Percentiles rank a stretch among this genome's conserved stretches.
Evolutionary conservation across 2,113 vertebrate species (phyloP).

Genomic region (Pygoscelis antarcticus): DNA sequence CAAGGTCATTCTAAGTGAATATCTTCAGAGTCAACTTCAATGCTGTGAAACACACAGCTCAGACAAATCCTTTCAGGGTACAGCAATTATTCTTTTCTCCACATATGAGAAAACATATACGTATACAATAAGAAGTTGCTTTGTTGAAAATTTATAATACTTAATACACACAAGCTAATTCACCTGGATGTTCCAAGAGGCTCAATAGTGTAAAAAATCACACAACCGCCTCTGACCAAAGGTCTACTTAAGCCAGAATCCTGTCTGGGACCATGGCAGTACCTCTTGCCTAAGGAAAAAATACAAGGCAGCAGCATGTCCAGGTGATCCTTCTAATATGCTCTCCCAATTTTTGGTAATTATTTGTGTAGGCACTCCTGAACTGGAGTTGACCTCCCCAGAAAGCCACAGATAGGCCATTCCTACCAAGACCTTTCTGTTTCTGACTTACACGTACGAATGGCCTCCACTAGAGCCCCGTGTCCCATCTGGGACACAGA

Average conservation of each 20-base stretch:
- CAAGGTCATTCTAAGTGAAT: conserved; percentile 13
- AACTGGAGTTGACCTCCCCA: not conserved
- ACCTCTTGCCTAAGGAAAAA: not conserved
- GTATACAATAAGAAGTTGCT: not conserved
- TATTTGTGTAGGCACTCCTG: not conserved
- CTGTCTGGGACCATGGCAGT: not conserved
- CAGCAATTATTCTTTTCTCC: not conserved
- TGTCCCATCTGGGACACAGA: not conserved
- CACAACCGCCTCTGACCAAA: not conserved
- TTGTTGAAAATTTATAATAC: not conserved
- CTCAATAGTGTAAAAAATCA: not conserved
- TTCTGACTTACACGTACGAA: not conserved
- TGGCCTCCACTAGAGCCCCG: not conserved
- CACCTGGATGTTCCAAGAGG: not conserved
- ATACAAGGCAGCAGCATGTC: not conserved
- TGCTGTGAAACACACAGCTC: not conserved
- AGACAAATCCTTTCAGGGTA: not conserved
- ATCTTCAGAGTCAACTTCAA: not conserved
- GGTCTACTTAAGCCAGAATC: not conserved
- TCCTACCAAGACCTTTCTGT: not conserved
- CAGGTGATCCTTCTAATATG: not conserved
- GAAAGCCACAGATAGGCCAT: not conserved
- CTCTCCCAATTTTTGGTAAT: not conserved
- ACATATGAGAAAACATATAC: not conserved
- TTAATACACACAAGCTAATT: not conserved